Conservation (phyloP, 23 tunicate genomes). For the Halocynthia aurantium region DNA sequence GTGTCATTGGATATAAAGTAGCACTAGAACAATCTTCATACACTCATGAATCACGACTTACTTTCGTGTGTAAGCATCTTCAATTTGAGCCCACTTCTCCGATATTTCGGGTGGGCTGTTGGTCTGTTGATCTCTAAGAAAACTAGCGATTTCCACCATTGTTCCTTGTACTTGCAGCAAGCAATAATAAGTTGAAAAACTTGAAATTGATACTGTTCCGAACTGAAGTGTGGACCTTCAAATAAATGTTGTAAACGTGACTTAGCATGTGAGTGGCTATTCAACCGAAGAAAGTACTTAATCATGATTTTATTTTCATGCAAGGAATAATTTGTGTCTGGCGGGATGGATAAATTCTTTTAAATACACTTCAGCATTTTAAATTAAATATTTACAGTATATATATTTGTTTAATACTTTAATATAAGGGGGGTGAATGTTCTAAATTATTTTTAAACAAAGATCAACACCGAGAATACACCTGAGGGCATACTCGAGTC, state of each 20-base stretch:
- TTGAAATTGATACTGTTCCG: neutral
- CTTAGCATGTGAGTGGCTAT: neutral
- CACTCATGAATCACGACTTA: neutral
- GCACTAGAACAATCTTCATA: too few relatives aligned
- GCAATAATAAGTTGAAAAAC: neutral
- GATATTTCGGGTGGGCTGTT: conserved; percentile 37
- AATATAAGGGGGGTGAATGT: too few relatives aligned
- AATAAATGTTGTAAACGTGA: neutral
- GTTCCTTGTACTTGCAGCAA: neutral
- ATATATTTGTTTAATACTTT: too few relatives aligned
- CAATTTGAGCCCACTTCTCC: conserved; percentile 42
- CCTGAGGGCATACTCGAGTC: too few relatives aligned
- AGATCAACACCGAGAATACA: too few relatives aligned
- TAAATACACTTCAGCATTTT: too few relatives aligned
- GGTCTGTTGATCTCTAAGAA: conserved; percentile 41
- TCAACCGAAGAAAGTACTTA: too few relatives aligned
- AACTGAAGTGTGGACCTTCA: neutral
- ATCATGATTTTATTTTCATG: too few relatives aligned
- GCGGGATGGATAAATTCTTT: too few relatives aligned
- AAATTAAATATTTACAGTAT: too few relatives aligned
- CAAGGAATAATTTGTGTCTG: too few relatives aligned
- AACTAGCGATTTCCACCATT: conserved; percentile 29
- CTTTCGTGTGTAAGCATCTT: conserved; percentile 52
- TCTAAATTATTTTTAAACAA: too few relatives aligned
- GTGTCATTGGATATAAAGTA: neutral